Conservation (phyloP, 1,140 invertebrate species). For the Drosophila nebulosa region DNA sequence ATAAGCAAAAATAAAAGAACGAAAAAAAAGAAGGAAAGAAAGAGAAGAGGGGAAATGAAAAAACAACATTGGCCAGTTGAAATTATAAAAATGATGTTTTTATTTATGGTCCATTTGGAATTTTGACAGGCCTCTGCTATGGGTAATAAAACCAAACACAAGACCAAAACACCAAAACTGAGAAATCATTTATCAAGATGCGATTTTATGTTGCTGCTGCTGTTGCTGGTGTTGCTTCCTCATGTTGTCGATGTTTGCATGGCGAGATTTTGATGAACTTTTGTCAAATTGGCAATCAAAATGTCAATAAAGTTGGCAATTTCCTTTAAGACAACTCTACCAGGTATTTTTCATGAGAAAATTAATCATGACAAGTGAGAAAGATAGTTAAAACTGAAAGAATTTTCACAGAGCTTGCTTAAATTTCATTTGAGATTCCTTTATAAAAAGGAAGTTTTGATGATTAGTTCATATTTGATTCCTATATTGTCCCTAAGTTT, state of each 20-base stretch:
- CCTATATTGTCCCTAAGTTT: too few relatives aligned
- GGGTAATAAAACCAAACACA: conserved; percentile 60
- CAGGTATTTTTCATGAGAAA: too few relatives aligned
- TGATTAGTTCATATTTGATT: too few relatives aligned
- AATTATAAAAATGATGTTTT: conserved; percentile 76
- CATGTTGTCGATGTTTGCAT: not conserved
- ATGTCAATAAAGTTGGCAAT: conserved; percentile 37
- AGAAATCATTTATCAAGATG: conserved; percentile 66
- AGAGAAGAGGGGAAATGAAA: conserved; percentile 7
- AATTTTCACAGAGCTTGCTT: too few relatives aligned
- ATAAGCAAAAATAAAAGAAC: conserved; percentile 11
- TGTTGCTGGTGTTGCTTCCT: conserved; percentile 4
- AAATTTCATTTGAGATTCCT: too few relatives aligned
- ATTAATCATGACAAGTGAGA: too few relatives aligned
- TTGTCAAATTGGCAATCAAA: conserved; percentile 62
- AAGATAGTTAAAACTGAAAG: too few relatives aligned
- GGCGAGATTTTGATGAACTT: conserved; percentile 70
- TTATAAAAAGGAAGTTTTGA: too few relatives aligned
- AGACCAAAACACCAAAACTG: conserved; percentile 20
- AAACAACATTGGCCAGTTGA: conserved; percentile 36
- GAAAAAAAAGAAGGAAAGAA: conserved; percentile 1
- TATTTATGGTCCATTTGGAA: conserved; percentile 80
- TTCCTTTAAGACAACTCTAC: not conserved
- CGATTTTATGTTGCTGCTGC: conserved; percentile 8
- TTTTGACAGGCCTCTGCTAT: conserved; percentile 71